Percentiles rank a stretch among this genome's conserved stretches.
Evolutionary conservation across 2,797 vertebrate species (phyloP).

Genomic region (Etheostoma nigrum): DNA sequence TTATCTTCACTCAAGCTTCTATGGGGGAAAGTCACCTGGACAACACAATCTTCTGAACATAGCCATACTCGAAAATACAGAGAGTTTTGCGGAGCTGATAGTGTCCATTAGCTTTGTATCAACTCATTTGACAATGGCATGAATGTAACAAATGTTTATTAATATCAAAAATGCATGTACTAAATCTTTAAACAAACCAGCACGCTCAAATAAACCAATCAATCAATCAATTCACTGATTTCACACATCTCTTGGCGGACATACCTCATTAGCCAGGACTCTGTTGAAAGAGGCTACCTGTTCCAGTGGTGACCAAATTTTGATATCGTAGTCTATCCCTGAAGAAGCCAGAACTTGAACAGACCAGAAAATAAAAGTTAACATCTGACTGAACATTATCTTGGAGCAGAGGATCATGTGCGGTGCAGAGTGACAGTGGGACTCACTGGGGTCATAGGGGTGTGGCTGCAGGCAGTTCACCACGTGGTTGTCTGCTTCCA

Average conservation of each 20-base stretch:
- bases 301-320: conserved; percentile 98
- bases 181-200: no score
- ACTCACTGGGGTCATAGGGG: conserved; percentile 97
- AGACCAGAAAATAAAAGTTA: conserved; percentile 23
- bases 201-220: not conserved
- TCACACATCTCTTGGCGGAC: not conserved
- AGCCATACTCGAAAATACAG: no score
- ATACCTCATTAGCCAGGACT: conserved; percentile 95
- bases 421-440: not conserved
- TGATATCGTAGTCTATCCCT: conserved; percentile 99
- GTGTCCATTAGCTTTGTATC: no score
- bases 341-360: conserved; percentile 96
- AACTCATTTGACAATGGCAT: no score
- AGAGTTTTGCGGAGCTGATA: no score
- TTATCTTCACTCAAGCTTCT: no score
- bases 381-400: not conserved
- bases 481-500: conserved; percentile 99
- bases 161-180: no score
- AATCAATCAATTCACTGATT: not conserved
- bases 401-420: not conserved
- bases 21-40: no score
- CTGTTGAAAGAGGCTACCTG: conserved; percentile 94
- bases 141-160: no score
- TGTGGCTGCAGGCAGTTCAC: conserved; percentile 99
- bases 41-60: no score